These are phyloP conservation scores for Rhagologus leucostigma DNA, from an alignment of 2,113 vertebrate species.

Conservation along the genomic window DNA sequence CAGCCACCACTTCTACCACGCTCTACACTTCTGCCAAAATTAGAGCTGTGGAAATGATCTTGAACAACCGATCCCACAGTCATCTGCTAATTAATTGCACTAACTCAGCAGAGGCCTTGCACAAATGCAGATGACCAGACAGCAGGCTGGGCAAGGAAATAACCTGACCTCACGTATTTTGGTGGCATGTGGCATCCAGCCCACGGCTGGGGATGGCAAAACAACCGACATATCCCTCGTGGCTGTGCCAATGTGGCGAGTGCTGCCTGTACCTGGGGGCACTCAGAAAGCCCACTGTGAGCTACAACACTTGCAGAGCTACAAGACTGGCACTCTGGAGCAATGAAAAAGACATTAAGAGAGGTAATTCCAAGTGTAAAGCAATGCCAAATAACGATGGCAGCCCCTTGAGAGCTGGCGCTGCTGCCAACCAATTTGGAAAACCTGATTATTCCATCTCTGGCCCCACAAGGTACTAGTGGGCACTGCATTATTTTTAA, in stretches of 20 bases:
- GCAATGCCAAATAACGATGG: background rate
- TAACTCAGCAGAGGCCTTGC: background rate
- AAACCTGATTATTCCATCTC: background rate
- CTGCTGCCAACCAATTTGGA: background rate
- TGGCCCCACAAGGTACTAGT: background rate
- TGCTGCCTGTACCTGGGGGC: background rate
- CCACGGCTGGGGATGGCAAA: background rate
- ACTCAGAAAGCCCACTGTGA: background rate
- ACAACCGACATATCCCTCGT: accelerated
- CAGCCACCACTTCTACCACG: background rate
- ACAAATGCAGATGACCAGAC: background rate
- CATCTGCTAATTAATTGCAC: background rate
- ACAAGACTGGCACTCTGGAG: background rate
- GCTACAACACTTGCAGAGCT: background rate
- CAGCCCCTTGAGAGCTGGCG: background rate
- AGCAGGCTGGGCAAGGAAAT: background rate
- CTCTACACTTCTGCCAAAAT: background rate
- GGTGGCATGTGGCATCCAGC: background rate
- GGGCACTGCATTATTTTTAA: background rate
- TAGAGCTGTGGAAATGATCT: background rate
- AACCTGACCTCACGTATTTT: background rate
- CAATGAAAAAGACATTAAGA: background rate
- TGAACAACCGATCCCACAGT: accelerated
- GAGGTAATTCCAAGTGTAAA: background rate
- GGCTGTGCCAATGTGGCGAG: background rate